Conservation (phyloP, 2,797 vertebrate species). For the Semaprochilodus insignis region DNA sequence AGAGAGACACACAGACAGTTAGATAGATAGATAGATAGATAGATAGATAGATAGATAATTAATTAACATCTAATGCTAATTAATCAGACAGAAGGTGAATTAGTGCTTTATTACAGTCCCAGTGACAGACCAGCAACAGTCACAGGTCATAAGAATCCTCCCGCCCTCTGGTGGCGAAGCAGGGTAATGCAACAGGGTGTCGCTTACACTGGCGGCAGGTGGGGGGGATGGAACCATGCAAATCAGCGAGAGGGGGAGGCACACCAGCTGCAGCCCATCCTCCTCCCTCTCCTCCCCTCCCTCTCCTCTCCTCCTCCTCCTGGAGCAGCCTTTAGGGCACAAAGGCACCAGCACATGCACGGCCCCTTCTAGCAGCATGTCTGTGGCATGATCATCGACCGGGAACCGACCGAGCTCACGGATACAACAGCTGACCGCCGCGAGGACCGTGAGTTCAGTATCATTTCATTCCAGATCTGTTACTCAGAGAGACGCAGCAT, state of each 20-base stretch:
- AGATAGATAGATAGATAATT: no score
- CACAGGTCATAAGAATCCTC: no score
- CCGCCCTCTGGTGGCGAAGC: background rate
- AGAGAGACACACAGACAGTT: no score
- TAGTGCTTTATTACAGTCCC: no score
- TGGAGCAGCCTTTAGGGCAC: constrained; percentile 63
- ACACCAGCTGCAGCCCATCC: constrained; percentile 71
- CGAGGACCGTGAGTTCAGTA: constrained; percentile 28
- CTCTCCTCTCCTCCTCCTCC: constrained; percentile 41
- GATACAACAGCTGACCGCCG: background rate
- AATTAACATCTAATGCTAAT: no score
- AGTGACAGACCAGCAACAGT: no score
- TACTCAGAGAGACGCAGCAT: background rate
- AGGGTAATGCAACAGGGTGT: background rate
- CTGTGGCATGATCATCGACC: constrained; percentile 18
- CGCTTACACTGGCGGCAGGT: constrained; percentile 54
- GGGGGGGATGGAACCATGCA: constrained; percentile 76
- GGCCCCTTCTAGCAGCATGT: constrained; percentile 50
- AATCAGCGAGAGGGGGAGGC: constrained; percentile 73
- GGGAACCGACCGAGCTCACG: constrained; percentile 16
- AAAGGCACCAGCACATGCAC: constrained; percentile 67
- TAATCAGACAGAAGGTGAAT: no score
- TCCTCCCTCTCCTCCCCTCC: constrained; percentile 43
- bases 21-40: no score
- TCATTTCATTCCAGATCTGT: background rate